Evolutionary conservation across 2,888 invertebrate species (phyloP).

Genomic region (Aquatica leii): DNA sequence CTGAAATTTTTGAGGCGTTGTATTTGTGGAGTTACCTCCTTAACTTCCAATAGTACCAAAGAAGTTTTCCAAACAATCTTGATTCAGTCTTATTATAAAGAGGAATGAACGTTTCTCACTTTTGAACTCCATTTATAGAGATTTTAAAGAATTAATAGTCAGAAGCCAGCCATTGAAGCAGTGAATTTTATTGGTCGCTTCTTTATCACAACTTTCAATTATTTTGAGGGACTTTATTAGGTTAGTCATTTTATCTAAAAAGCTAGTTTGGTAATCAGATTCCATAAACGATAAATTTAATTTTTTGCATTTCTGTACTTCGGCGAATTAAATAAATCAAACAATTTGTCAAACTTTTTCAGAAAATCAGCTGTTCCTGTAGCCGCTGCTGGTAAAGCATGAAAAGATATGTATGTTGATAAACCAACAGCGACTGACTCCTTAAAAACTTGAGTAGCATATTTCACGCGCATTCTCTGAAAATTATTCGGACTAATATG

Average conservation of each 20-base stretch:
- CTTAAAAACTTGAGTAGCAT: constrained; percentile 1
- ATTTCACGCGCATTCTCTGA: background rate
- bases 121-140: no score
- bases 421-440: background rate
- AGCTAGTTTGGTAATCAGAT: background rate
- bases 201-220: background rate
- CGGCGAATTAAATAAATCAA: constrained; percentile 7
- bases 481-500: no score
- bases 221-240: background rate
- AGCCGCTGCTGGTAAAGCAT: background rate
- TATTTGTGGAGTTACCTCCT: no score
- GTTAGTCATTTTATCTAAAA: background rate
- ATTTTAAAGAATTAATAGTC: no score
- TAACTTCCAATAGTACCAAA: no score
- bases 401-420: background rate
- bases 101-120: no score
- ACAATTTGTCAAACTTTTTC: no score
- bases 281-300: background rate
- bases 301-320: background rate
- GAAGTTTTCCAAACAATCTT: no score
- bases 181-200: no score
- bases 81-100: no score
- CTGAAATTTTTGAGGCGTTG: no score
- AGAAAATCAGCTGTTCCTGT: constrained; percentile 13
- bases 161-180: background rate